Conservation (phyloP, 2,113 vertebrate genomes). For the Macaca fascicularis region DNA sequence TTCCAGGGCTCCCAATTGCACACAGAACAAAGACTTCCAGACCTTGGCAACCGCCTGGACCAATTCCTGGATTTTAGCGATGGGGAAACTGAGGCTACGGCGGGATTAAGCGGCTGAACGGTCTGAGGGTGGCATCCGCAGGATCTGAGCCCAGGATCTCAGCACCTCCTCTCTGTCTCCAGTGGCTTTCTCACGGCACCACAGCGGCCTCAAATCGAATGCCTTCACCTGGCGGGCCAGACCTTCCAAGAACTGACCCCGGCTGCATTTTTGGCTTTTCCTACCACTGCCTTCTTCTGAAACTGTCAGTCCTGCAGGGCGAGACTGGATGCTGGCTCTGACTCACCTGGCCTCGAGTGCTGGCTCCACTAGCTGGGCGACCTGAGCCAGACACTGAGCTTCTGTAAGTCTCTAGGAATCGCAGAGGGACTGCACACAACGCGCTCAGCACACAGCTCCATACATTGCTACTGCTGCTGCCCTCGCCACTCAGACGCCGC, state of each 20-base stretch:
- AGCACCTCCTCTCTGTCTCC: background rate
- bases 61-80: background rate
- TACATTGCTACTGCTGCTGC: fast-evolving
- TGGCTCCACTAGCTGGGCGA: background rate
- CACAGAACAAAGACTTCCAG: background rate
- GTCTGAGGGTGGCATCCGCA: background rate
- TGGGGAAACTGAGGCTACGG: background rate
- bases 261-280: fast-evolving
- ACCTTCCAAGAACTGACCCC: background rate
- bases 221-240: background rate
- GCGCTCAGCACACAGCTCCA: background rate
- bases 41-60: background rate
- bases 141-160: background rate
- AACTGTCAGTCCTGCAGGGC: fast-evolving
- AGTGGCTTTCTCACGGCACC: background rate
- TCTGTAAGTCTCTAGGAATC: background rate
- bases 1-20: background rate
- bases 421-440: fast-evolving
- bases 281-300: background rate
- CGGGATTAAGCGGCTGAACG: fast-evolving
- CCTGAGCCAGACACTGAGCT: fast-evolving
- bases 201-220: background rate
- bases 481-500: background rate
- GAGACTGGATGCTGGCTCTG: fast-evolving
- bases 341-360: fast-evolving